Base-by-base conservation (phyloP, 92 coral and sea anemone species). In the Heliopora coerulea region DNA sequence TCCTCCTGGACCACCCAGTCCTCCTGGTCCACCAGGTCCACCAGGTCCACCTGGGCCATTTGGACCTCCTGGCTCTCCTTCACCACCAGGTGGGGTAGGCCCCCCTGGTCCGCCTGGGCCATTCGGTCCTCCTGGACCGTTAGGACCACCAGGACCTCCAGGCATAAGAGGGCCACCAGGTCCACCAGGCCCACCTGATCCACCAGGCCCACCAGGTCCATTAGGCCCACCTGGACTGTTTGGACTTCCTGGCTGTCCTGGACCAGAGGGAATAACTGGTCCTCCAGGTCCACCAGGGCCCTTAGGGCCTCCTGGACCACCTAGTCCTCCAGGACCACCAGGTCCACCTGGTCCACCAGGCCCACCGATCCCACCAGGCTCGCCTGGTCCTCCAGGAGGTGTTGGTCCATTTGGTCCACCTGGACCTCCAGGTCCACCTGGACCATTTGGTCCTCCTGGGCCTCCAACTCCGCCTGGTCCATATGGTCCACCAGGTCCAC, bases 261-360 rank as follows among this genome's bases (percentile, higher is more conserved):
- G 89, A 1, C 89, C 85, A 20, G 65, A 80, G 0, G 96, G 96
- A 4, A 65, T 74, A 7, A 59, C 72, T 14, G 95, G 95, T 0
- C 90, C 83, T 21, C 84, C 56, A 9, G 91, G 87, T 9, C 96
- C 90, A 30, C 83, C 85, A 1, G 92, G 86, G 18, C 87, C 84
- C 3, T 83, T 79, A 9, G 61, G 82, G 37, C 82, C 86, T 56
- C 74, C 88, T 17, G 84, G 87, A 0, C 80, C 83, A 21, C 86
- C 82, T n/a, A 67, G 80, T 0, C 85, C 85, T 1, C 91, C 66
- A 41, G 78, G 86, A 35, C 86, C 73, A 10, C 56, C 79, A 31
- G 40, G 72, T 39, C 62, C 66, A 27, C 82, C 66, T 23, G 74
- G 66, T 50, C 86, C 81, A 23, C 79, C 81, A 54, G 61, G 80